Percentiles rank a stretch among this genome's conserved stretches.
These are phyloP conservation scores for Gallinago undulata DNA, from an alignment of 2,113 vertebrate species.

Conservation along the genomic window DNA sequence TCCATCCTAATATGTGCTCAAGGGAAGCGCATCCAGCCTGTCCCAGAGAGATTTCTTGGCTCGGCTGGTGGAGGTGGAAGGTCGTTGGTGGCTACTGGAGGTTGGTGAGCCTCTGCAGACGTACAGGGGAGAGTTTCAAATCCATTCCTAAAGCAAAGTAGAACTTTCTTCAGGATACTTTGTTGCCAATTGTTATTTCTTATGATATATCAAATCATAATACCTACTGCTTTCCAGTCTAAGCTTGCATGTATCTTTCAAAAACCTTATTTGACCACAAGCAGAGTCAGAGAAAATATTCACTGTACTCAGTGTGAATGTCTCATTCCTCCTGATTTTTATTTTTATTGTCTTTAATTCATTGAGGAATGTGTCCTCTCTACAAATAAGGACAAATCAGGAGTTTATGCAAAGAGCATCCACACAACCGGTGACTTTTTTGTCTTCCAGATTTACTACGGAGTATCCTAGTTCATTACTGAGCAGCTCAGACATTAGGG, in stretches of 20 bases:
- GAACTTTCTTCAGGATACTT: background rate
- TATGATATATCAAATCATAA: background rate
- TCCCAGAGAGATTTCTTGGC: background rate
- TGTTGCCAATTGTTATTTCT: background rate
- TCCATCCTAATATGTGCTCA: background rate
- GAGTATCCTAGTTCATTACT: background rate
- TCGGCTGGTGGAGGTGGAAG: background rate
- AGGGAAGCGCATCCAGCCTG: background rate
- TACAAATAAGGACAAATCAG: background rate
- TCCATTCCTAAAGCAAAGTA: background rate
- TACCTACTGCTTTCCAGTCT: background rate
- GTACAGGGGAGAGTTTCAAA: background rate
- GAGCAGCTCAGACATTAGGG: background rate
- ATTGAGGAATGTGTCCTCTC: background rate
- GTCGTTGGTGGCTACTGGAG: background rate
- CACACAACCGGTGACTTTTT: background rate
- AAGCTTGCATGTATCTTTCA: background rate
- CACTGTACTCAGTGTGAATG: background rate
- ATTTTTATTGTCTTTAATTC: background rate
- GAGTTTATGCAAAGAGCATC: background rate
- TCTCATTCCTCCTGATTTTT: background rate
- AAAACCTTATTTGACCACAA: background rate
- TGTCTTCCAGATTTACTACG: background rate
- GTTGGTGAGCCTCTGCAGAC: background rate
- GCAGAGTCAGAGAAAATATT: background rate